Percentiles rank a stretch among this genome's conserved stretches.
Conservation (phyloP, 2,888 invertebrate genomes). For the Chironomus tentans region DNA sequence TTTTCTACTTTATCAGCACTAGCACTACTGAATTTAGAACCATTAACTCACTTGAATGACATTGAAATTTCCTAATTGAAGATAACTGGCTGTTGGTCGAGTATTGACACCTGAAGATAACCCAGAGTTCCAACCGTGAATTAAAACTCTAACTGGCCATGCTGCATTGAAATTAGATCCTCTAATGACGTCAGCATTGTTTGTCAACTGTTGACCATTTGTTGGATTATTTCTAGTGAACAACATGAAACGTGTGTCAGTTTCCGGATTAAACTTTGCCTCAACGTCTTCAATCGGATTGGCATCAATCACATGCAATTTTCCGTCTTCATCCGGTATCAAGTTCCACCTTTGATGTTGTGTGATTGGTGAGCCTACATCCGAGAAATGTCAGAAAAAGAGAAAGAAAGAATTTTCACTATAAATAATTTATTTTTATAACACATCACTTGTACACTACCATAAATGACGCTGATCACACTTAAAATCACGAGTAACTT, state of each 20-base stretch:
- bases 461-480: neutral
- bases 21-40: too few species aligned
- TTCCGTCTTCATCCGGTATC: constrained; percentile 17
- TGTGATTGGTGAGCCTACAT: neutral
- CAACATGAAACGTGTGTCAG: neutral
- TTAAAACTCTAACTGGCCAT: constrained; percentile 32
- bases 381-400: neutral
- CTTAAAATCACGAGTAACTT: neutral
- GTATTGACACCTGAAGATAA: constrained; percentile 35
- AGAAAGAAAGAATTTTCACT: neutral
- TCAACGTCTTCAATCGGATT: neutral
- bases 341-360: constrained; percentile 6
- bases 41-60: constrained; percentile 39
- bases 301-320: constrained; percentile 19
- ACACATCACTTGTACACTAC: neutral
- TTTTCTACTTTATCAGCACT: too few species aligned
- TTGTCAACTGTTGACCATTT: neutral
- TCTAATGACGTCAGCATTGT: constrained; percentile 28
- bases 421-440: neutral
- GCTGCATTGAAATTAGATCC: constrained; percentile 34
- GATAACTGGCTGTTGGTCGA: constrained; percentile 40
- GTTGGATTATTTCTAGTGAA: constrained; percentile 21
- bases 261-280: constrained; percentile 4
- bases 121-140: constrained; percentile 39
- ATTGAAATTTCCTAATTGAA: constrained; percentile 46